These are phyloP conservation scores for Nibea coibor DNA, from an alignment of 2,113 vertebrate species.

Conservation along the genomic window DNA sequence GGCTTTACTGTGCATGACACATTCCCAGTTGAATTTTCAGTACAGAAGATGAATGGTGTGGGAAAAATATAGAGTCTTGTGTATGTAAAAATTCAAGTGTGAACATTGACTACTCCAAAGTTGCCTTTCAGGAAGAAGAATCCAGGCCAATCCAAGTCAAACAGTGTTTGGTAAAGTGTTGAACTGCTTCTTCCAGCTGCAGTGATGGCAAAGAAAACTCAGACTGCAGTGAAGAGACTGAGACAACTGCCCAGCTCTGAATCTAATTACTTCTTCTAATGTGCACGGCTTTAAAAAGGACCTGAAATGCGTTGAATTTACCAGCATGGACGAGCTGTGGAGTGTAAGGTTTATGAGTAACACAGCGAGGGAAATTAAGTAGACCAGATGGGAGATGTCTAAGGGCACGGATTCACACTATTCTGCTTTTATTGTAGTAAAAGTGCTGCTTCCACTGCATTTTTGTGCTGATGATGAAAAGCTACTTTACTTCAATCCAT, in stretches of 20 bases:
- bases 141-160: background rate
- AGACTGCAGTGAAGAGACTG: background rate
- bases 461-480: constrained; percentile 62
- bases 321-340: background rate
- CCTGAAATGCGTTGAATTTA: background rate
- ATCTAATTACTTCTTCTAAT: constrained; percentile 10
- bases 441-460: constrained; percentile 50
- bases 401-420: constrained; percentile 50
- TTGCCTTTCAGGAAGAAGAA: background rate
- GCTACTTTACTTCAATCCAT: constrained; percentile 42
- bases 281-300: constrained; percentile 16
- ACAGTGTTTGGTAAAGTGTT: background rate
- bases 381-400: constrained; percentile 65
- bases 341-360: constrained; percentile 11
- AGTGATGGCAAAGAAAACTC: background rate
- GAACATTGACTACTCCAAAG: background rate
- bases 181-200: background rate
- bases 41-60: background rate
- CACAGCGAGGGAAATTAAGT: constrained; percentile 29
- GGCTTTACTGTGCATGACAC: background rate
- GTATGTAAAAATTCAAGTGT: too few species aligned
- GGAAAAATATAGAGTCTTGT: too few species aligned
- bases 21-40: background rate
- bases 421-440: constrained; percentile 44
- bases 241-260: background rate